Percentiles rank a stretch among this genome's conserved stretches.
These are phyloP conservation scores for Zonotrichia leucophrys DNA, from an alignment of 2,113 vertebrate genomes.

Conservation along the genomic window DNA sequence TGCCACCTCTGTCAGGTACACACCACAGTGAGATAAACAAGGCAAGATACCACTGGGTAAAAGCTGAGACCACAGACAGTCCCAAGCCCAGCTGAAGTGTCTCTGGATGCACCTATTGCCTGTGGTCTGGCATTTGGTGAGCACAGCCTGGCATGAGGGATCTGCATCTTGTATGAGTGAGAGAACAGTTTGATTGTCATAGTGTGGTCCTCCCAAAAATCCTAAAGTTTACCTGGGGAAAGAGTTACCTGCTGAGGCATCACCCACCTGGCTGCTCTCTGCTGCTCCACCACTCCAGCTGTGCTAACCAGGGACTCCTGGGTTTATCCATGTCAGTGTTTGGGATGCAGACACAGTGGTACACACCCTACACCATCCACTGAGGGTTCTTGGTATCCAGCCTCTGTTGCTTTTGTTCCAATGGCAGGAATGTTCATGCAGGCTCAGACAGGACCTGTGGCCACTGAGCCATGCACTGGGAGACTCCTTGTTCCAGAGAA, in stretches of 20 bases:
- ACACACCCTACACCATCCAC: background rate
- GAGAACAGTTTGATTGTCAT: background rate
- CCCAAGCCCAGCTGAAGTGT: background rate
- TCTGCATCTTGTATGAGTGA: fast-evolving
- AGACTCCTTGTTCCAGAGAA: background rate
- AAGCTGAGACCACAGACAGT: background rate
- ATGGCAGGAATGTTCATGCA: background rate
- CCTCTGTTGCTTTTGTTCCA: background rate
- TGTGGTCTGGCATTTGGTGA: background rate
- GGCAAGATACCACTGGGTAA: background rate
- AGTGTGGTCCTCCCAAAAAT: background rate
- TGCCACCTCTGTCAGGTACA: background rate
- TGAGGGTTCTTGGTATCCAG: background rate
- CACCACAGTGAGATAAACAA: background rate
- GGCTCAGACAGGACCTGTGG: background rate
- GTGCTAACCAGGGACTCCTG: background rate
- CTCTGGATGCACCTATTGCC: background rate
- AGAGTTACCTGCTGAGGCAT: background rate
- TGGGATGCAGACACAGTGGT: background rate
- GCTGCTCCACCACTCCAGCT: background rate
- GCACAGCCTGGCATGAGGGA: fast-evolving
- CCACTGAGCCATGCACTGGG: background rate
- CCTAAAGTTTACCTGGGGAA: background rate
- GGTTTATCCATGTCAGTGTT: background rate
- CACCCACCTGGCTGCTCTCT: background rate